phyloP scores from a whole-genome alignment of 2,797 vertebrate species.

The Alfaro cultratus region DNA sequence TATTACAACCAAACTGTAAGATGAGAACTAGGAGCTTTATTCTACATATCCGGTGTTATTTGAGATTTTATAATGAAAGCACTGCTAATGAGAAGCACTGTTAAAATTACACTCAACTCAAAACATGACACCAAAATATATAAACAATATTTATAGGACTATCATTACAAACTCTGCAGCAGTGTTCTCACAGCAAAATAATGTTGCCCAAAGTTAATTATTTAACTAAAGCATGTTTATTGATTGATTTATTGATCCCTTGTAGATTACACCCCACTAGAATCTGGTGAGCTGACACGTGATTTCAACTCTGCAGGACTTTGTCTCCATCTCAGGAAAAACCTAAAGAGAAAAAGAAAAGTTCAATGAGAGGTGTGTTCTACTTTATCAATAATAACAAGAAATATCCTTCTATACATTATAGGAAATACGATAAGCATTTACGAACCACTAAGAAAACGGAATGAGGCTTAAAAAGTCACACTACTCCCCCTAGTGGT shows the following conservation, averaged over 20 bases:
- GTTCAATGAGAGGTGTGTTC: not conserved
- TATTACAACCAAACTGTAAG: conserved; percentile 26
- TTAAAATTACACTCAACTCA: conserved; percentile 38
- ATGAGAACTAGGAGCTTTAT: conserved; percentile 7
- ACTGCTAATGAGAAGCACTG: conserved; percentile 24
- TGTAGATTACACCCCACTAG: conserved; percentile 21
- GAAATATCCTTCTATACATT: not conserved
- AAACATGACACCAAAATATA: conserved; percentile 57
- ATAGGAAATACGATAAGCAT: not conserved
- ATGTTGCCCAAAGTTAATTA: conserved; percentile 22
- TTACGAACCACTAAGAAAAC: not conserved
- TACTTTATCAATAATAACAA: not conserved
- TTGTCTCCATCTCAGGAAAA: conserved; percentile 65
- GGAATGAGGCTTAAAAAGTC: not conserved
- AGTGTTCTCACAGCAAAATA: conserved; percentile 33
- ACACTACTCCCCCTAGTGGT: conserved; percentile 22
- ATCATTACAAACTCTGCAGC: conserved; percentile 49
- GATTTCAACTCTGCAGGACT: conserved; percentile 21
- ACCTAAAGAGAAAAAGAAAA: conserved; percentile 59
- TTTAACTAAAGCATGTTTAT: conserved; percentile 49
- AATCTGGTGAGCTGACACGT: conserved; percentile 5
- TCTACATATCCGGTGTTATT: not conserved
- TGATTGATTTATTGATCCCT: conserved; percentile 33
- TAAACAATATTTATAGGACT: conserved; percentile 71
- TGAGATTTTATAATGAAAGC: conserved; percentile 31